These are phyloP conservation scores for Oenanthe melanoleuca DNA, from an alignment of 2,113 vertebrate species.

Conservation along the genomic window DNA sequence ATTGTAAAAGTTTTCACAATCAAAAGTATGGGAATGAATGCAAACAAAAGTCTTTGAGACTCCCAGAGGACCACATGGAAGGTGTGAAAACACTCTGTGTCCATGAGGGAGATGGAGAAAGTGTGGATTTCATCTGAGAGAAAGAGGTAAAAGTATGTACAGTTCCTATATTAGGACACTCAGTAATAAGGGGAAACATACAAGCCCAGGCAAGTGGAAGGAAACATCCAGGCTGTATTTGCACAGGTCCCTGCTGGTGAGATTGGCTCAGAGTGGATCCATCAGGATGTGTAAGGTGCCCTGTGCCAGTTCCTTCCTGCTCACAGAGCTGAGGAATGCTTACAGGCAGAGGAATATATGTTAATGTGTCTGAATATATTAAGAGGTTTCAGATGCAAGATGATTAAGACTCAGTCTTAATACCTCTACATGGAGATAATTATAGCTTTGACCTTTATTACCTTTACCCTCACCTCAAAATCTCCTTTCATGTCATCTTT, in stretches of 20 bases:
- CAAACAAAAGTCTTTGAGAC: background rate
- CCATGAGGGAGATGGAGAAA: background rate
- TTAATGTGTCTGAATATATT: background rate
- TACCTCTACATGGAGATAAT: background rate
- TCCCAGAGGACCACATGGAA: rapidly evolving
- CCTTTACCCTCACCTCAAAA: background rate
- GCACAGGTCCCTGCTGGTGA: rapidly evolving
- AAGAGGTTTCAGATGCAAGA: background rate
- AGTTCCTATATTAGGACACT: background rate
- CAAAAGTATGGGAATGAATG: background rate
- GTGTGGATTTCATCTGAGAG: background rate
- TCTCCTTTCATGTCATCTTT: background rate
- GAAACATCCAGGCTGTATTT: background rate
- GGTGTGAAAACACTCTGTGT: background rate
- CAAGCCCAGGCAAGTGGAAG: background rate
- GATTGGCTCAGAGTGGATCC: background rate
- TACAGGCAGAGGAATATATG: background rate
- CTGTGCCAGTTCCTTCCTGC: background rate
- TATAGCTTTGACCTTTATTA: background rate
- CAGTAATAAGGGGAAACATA: background rate
- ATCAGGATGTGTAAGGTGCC: background rate
- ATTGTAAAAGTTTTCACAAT: background rate
- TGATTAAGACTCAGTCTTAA: background rate
- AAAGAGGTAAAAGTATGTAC: background rate
- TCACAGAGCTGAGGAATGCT: background rate